These are phyloP conservation scores for Caprella mutica DNA, from an alignment of 2,888 invertebrate species.

Conservation along the genomic window DNA sequence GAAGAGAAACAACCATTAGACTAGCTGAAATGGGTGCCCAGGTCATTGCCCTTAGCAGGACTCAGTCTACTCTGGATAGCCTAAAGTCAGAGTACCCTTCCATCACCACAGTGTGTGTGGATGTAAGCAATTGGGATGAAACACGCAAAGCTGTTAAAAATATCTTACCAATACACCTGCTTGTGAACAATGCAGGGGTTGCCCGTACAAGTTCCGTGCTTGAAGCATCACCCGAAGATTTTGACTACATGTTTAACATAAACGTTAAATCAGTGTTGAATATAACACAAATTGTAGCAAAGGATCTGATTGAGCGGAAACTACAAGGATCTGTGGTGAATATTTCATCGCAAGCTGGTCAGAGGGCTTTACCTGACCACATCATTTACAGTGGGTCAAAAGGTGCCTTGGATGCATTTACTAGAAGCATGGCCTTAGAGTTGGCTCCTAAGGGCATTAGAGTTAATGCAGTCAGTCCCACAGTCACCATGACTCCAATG, in stretches of 20 bases:
- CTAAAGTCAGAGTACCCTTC: slow-evolving; percentile 35
- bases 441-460: slow-evolving; percentile 49
- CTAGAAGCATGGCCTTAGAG: slow-evolving; percentile 59
- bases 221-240: slow-evolving; percentile 53
- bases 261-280: slow-evolving; percentile 78
- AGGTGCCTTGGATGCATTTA: slow-evolving; percentile 74
- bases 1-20: slow-evolving; percentile 38
- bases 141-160: slow-evolving; percentile 53
- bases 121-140: slow-evolving; percentile 63
- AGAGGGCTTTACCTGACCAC: slow-evolving; percentile 57
- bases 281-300: slow-evolving; percentile 68
- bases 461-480: slow-evolving; percentile 86
- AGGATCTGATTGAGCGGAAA: slow-evolving; percentile 58
- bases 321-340: slow-evolving; percentile 73
- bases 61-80: slow-evolving; percentile 38
- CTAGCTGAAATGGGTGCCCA: slow-evolving; percentile 31
- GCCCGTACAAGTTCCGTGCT: slow-evolving; percentile 59
- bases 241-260: slow-evolving; percentile 53
- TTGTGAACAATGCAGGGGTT: slow-evolving; percentile 83
- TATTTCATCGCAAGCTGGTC: slow-evolving; percentile 66
- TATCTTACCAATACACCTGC: slow-evolving; percentile 58
- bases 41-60: slow-evolving; percentile 39
- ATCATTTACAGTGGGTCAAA: slow-evolving; percentile 73
- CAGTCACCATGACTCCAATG: slow-evolving; percentile 86
- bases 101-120: slow-evolving; percentile 48